A percentile compares a stretch with the other conserved stretches of the same genome.
Evolutionary conservation across 2,888 invertebrate species (phyloP).

Genomic region (Dicyrtoma fusca): DNA sequence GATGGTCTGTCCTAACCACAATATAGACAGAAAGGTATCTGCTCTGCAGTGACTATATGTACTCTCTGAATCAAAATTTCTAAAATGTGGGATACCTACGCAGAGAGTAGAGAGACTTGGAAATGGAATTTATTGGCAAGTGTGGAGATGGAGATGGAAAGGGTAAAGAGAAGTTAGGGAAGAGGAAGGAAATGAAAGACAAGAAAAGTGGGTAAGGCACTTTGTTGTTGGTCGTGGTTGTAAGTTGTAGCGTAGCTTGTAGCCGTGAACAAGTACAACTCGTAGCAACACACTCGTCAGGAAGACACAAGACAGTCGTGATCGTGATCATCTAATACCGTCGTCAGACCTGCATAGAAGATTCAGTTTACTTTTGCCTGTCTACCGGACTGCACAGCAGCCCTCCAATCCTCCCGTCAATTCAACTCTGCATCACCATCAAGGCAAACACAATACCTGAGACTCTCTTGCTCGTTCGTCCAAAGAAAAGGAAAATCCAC

Average conservation of each 20-base stretch:
- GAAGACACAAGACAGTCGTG: not conserved
- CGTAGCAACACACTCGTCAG: too few relatives aligned
- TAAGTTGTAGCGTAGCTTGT: not conserved
- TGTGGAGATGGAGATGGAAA: too few relatives aligned
- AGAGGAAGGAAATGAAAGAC: slow-evolving; percentile 15
- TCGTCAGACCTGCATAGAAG: slow-evolving; percentile 27
- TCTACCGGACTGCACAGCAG: slow-evolving; percentile 30
- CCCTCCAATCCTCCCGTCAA: slow-evolving; percentile 15
- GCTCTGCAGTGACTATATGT: too few relatives aligned
- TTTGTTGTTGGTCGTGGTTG: not conserved
- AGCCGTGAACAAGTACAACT: not conserved
- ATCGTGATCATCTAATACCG: slow-evolving; percentile 1
- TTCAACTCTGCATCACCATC: not conserved
- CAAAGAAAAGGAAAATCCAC: too few relatives aligned
- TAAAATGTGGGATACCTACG: too few relatives aligned
- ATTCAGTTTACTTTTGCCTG: slow-evolving; percentile 44
- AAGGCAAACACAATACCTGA: not conserved
- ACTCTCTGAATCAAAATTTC: too few relatives aligned
- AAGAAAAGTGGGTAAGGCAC: slow-evolving; percentile 8
- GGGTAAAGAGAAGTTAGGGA: too few relatives aligned
- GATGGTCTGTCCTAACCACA: too few relatives aligned
- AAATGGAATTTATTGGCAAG: too few relatives aligned
- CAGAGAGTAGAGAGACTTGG: not conserved
- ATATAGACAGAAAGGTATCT: too few relatives aligned
- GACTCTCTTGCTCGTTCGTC: not conserved